These are phyloP conservation scores for Anisognathus igniventris DNA, from an alignment of 2,797 vertebrate genomes.

Conservation along the genomic window DNA sequence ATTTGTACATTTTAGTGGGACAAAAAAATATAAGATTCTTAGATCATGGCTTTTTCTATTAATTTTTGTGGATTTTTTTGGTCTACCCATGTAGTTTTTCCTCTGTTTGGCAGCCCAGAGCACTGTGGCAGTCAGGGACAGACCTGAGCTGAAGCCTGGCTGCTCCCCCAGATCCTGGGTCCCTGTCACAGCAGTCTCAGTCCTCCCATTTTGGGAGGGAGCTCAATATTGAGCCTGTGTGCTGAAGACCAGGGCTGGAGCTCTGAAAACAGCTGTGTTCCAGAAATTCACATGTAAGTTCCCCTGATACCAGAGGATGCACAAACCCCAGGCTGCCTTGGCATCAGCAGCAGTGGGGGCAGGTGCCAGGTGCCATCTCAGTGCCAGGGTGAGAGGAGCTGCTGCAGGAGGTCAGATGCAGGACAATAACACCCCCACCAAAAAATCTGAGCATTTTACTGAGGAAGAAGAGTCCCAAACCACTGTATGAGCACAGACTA, in stretches of 20 bases:
- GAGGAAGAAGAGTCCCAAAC: not conserved
- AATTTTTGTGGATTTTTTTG: not conserved
- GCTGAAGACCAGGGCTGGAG: not conserved
- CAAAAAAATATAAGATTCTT: not conserved
- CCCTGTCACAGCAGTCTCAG: not conserved
- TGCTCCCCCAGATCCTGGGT: not conserved
- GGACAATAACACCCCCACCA: not conserved
- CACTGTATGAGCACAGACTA: accelerated
- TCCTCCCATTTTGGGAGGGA: not conserved
- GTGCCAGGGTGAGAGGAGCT: not conserved
- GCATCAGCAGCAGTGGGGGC: not conserved
- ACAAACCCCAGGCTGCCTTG: accelerated
- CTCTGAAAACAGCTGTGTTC: not conserved
- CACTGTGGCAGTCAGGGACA: not conserved
- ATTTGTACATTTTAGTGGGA: not conserved
- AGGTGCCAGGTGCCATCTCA: too few relatives aligned
- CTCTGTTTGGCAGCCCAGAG: not conserved
- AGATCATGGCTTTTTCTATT: not conserved
- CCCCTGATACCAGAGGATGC: accelerated
- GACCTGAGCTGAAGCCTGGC: not conserved
- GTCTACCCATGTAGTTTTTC: accelerated
- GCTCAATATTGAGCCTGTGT: not conserved
- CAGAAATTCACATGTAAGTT: not conserved
- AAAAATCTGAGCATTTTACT: not conserved
- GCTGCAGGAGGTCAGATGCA: not conserved